These are phyloP conservation scores for Sterrhoptilus dennistouni DNA, from an alignment of 2,113 vertebrate species.

Conservation along the genomic window DNA sequence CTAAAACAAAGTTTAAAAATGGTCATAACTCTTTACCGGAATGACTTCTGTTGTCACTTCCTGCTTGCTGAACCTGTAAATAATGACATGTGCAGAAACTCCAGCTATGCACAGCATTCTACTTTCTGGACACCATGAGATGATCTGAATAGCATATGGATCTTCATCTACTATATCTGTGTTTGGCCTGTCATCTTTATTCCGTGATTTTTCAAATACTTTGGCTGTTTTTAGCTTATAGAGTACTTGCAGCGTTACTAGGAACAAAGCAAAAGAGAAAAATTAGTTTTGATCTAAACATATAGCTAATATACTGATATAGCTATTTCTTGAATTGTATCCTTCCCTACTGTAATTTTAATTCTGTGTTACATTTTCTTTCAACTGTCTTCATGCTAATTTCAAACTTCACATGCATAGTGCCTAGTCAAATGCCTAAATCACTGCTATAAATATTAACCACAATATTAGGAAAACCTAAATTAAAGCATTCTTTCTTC, in stretches of 20 bases:
- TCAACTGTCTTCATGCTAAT: not conserved
- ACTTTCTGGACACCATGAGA: constrained; percentile 98
- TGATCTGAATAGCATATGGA: constrained; percentile 95
- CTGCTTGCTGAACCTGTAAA: constrained; percentile 97
- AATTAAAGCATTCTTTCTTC: not conserved
- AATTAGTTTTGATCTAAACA: constrained; percentile 7
- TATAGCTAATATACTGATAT: not conserved
- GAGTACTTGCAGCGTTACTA: constrained; percentile 97
- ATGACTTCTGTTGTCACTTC: constrained; percentile 93
- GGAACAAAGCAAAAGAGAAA: constrained; percentile 28
- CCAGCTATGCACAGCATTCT: constrained; percentile 93
- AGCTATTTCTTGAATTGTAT: not conserved
- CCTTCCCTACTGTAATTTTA: not conserved
- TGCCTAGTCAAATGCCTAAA: not conserved
- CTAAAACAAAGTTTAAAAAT: not conserved
- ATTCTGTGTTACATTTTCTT: not conserved
- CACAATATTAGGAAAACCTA: not conserved
- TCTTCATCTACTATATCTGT: constrained; percentile 95
- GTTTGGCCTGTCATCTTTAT: constrained; percentile 90
- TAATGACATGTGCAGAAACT: constrained; percentile 93
- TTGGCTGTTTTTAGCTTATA: constrained; percentile 99
- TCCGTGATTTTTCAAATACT: constrained; percentile 95
- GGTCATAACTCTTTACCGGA: constrained; percentile 77
- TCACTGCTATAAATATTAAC: not conserved
- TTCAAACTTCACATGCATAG: not conserved